Evolutionary conservation across 1,140 invertebrate species (phyloP).

Genomic region (Bombus confusus): DNA sequence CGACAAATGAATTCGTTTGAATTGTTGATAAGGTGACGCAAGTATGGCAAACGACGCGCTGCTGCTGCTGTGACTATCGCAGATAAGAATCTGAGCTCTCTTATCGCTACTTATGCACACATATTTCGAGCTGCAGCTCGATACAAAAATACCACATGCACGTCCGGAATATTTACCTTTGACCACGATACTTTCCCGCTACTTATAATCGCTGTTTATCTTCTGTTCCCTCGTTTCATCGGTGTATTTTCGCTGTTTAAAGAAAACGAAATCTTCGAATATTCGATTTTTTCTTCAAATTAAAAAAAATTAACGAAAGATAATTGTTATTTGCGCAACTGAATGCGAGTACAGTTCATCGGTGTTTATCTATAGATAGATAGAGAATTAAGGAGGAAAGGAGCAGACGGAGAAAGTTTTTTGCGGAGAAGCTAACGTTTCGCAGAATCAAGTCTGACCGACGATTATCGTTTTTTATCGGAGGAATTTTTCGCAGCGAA

Average conservation of each 20-base stretch:
- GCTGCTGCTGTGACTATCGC: conserved; percentile 52
- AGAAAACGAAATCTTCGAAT: not conserved
- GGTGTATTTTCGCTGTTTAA: not conserved
- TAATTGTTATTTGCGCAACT: not conserved
- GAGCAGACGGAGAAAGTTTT: not conserved
- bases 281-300: not conserved
- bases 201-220: not conserved
- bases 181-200: too few species aligned
- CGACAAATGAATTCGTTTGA: conserved; percentile 55
- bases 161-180: not conserved
- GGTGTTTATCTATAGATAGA: not conserved
- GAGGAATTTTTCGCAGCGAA: not conserved
- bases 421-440: not conserved
- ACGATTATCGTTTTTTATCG: conserved; percentile 6
- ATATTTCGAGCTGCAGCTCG: conserved; percentile 31
- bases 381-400: not conserved
- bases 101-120: conserved; percentile 26
- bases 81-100: conserved; percentile 62
- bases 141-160: conserved; percentile 4
- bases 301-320: not conserved
- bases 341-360: not conserved
- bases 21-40: conserved; percentile 59
- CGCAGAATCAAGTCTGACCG: not conserved
- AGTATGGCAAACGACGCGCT: conserved; percentile 47
- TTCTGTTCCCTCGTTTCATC: not conserved